phyloP scores from a whole-genome alignment of 2,888 invertebrate genomes.

The Hirtodrosophila trivittata region DNA sequence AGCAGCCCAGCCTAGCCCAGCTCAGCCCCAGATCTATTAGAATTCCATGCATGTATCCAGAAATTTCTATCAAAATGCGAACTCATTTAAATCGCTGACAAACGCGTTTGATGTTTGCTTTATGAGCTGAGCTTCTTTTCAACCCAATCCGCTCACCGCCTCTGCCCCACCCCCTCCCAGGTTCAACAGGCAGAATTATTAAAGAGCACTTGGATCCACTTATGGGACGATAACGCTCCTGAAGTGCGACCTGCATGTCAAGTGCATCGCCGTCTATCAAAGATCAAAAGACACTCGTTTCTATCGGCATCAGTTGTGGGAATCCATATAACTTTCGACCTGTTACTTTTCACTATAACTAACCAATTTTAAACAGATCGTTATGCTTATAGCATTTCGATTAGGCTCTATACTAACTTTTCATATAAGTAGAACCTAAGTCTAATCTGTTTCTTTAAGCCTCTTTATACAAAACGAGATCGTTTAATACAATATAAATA shows the following conservation, averaged over 20 bases:
- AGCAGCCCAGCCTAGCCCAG: not conserved
- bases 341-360: too few species aligned
- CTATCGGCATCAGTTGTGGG: too few species aligned
- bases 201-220: slow-evolving; percentile 34
- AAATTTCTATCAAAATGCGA: slow-evolving; percentile 71
- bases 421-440: too few species aligned
- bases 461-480: too few species aligned
- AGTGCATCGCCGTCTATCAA: too few species aligned
- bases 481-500: too few species aligned
- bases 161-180: not conserved
- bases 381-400: too few species aligned
- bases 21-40: slow-evolving; percentile 30
- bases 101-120: slow-evolving; percentile 70
- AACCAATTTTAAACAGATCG: too few species aligned
- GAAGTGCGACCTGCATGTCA: slow-evolving; percentile 29
- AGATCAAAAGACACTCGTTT: too few species aligned
- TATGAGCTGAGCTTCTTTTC: slow-evolving; percentile 59
- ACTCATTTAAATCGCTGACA: slow-evolving; percentile 70
- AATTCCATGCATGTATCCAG: slow-evolving; percentile 49
- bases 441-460: too few species aligned
- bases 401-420: too few species aligned
- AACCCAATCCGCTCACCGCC: slow-evolving; percentile 8
- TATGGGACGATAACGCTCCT: slow-evolving; percentile 11
- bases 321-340: too few species aligned
- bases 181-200: slow-evolving; percentile 12